Base-by-base conservation (phyloP, 2,113 vertebrate genomes). In the Bambusicola thoracicus region DNA sequence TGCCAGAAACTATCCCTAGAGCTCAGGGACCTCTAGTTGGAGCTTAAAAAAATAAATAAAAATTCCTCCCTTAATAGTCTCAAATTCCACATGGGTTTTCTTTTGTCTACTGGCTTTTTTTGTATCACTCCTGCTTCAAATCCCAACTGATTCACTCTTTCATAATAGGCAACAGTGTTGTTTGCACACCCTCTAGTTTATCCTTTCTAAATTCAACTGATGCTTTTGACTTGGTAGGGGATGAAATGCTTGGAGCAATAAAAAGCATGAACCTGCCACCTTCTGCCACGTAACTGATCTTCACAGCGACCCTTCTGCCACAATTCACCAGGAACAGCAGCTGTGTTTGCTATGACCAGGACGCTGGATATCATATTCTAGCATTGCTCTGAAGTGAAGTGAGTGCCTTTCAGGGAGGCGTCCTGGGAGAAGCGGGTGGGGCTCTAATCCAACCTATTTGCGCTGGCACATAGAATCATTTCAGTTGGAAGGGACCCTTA, bases 281-380 rank as follows among this genome's bases (percentile, higher is more conserved):
- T 40, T 18, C 8, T 73, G 13, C 59, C 40, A 69, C 36, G 36
- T 2, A 5, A 2, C 9, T 40, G n/a, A 10, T 69, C 49, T 61
- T 81, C 73, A n/a, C 18, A 70, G n/a, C 2, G 13, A 4, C 27
- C 66, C 49, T 48, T 49, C 49, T 77, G 30, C 53, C 36, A 8
- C 0, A 0, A 8, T 8, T 51, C 19, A 76, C 11, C 70, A 72
- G 53, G 53, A 68, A 56, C 20, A 32, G 25, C 65, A 72, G 11
- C 29, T 56, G 56, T 1, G 1, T 81, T 2, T 81, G n/a, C 48
- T 41, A 29, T 2, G 2, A 4, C 8, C 1, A 5, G 9, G 2
- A 61, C 11, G 3, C 44, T 22, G 21, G 17, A 15, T 48, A 51
- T 61, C 2, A 63, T 27, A 10, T 81, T 81, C 36, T 40, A 40